Base-by-base conservation (phyloP, 2,113 vertebrate genomes). In the Pseudorasbora parva region DNA sequence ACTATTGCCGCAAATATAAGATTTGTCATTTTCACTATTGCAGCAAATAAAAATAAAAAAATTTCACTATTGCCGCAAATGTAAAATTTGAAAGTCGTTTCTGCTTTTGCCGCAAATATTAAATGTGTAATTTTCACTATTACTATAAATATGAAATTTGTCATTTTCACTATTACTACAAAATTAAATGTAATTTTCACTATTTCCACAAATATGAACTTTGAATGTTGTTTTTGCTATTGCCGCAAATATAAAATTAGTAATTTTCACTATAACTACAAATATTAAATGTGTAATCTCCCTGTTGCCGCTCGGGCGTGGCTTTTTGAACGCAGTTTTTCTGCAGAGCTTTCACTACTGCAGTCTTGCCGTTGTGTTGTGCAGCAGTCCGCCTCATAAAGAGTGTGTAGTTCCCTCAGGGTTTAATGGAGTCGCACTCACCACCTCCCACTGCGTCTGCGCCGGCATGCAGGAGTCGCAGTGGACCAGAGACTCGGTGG, bases 391-490 rank as follows among this genome's bases (percentile, higher is more conserved):
- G 9, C n/a, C 66, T 41, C 33, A 11, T 69, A n/a, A 68, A 41
- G n/a, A 5, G 9, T 69, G 66, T 69, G 19, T 4, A 11, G 64
- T 59, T 59, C 10, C 10, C 56, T 11, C 60, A 71, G 47, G 27
- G 17, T 45, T 15, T 30, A 15, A 30, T 2, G n/a, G 69, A 77
- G 79, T 84, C 64, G 80, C 87, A 97, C 98, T 98, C 93, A 99
- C 98, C 49, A 99, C 97, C 91, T 99, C 97, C 98, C 98, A 99
- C 95, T 97, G 95, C 47, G 96, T 96, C 93, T 97, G 95, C 33
- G 97, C 96, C 0, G 98, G 98, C 97, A 96, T 99, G 91, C 98
- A 99, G 92, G 98, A 99, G 92, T 99, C 98, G 1, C 98, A 99
- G 94, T 99, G 98, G 25, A 98, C 95, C 94, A 99, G 94, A 75